Conservation (phyloP, 2,888 invertebrate genomes). For the Baronia brevicornis region DNA sequence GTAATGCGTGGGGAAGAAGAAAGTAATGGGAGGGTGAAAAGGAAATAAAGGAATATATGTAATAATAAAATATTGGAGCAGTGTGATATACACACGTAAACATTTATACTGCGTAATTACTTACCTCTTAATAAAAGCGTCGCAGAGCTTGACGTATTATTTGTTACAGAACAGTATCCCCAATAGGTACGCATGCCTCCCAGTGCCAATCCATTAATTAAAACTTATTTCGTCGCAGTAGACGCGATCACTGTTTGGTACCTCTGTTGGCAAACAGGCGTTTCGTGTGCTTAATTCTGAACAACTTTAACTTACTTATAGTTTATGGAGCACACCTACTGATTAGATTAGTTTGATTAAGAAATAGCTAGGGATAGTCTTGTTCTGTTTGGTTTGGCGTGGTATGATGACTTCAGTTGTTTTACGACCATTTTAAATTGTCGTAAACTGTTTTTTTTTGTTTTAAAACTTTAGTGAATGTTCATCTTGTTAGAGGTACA, state of each 20-base stretch:
- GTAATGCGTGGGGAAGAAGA: too few species aligned
- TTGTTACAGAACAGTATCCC: conserved; percentile 48
- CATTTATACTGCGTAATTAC: conserved; percentile 16
- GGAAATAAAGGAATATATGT: too few species aligned
- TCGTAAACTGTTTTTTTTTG: too few species aligned
- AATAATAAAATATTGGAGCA: conserved; percentile 1
- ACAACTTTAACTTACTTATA: conserved; percentile 40
- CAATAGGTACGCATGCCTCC: conserved; percentile 55
- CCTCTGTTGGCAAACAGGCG: conserved; percentile 44
- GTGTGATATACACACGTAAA: conserved; percentile 11
- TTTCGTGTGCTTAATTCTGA: conserved; percentile 42
- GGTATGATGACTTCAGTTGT: too few species aligned
- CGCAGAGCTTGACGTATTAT: conserved; percentile 18
- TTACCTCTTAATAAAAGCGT: conserved; percentile 16
- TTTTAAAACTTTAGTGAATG: too few species aligned
- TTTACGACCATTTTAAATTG: too few species aligned
- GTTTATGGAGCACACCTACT: conserved; percentile 47
- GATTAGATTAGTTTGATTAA: conserved; percentile 34
- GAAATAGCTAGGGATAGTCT: too few species aligned
- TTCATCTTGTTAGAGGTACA: too few species aligned
- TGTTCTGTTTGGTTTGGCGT: too few species aligned
- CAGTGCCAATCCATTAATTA: conserved; percentile 74
- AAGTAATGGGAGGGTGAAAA: too few species aligned
- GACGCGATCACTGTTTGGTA: conserved; percentile 37
- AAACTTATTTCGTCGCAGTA: conserved; percentile 68